Evolutionary conservation across 2,888 invertebrate genomes (phyloP).

Genomic region (Eupelmus urozonus): DNA sequence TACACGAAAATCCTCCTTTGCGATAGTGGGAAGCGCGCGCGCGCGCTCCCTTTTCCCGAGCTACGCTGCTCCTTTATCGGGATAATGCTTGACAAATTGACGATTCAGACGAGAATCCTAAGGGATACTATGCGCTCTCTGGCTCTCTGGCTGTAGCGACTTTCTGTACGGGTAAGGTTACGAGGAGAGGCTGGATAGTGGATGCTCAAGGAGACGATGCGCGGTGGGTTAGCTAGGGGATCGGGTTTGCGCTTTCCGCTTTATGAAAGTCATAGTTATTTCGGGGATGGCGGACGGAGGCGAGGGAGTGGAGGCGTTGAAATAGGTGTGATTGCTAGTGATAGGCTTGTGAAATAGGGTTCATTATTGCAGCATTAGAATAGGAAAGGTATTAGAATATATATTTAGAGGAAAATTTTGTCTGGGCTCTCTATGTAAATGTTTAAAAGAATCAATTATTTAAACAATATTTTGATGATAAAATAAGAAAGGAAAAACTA

Average conservation of each 20-base stretch:
- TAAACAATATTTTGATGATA: no score
- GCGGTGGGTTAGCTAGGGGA: slow-evolving; percentile 4
- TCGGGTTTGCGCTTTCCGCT: slow-evolving; percentile 23
- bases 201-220: background rate
- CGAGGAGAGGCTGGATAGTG: no score
- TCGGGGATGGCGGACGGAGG: slow-evolving; percentile 32
- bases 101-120: slow-evolving; percentile 73
- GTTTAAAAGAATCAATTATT: no score
- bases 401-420: no score
- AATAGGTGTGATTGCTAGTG: no score
- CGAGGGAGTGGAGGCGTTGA: background rate
- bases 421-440: no score
- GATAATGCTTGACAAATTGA: slow-evolving; percentile 77
- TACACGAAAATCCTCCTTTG: slow-evolving; percentile 75
- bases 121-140: no score
- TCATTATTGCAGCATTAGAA: no score
- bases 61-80: slow-evolving; percentile 62
- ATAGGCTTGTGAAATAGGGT: no score
- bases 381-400: no score
- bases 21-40: background rate
- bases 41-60: slow-evolving; percentile 38
- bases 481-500: no score
- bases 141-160: slow-evolving; percentile 44
- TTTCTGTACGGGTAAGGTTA: background rate
- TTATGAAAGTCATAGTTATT: slow-evolving; percentile 17